Evolutionary conservation across 2,113 vertebrate species (phyloP), one percentile per base, ranked within the genome.

Genomic region (Festucalex cinctus): DNA sequence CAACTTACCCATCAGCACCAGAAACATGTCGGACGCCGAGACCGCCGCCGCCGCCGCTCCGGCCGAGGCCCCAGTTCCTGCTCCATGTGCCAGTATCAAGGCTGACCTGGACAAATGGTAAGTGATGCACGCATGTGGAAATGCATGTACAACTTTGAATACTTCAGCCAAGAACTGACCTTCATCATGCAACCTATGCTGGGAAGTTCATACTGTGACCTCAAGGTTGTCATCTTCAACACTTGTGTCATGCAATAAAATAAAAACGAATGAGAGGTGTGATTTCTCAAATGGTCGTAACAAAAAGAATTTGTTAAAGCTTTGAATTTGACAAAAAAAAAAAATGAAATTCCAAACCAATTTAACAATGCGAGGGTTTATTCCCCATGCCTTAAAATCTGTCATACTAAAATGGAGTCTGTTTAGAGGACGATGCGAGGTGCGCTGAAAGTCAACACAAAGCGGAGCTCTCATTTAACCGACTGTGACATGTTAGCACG

Each of bases 101-200:
- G 88, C 87, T 59, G 88, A 92, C 71, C 87, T 93, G 88, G 91
- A 93, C 79, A 93, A 92, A 83, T 93, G 92, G 92, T 93, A 82
- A 77, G 92, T 82, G 69, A 70, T 17, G 16, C 22, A 6, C 80
- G 64, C 24, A 54, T 59, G 59, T 22, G 44, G 26, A 51, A 53
- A 59, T 6, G n/a, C 20, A 20, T 35, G 48, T 56, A 28, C 32
- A 60, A 39, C 39, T 43, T 43, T 43, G 13, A 62, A 41, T 26
- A 16, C 6, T 32, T 32, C 28, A 32, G 28, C 28, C 28, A 65
- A 59, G 53, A 26, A 26, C 16, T 16, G 43, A 17, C 57, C 24
- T 22, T 35, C 9, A 26, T 10, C 14, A 7, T 5, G 37, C 26
- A 0, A 6, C 24, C 56, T 46, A 16, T 19, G 5, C n/a, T 0